phyloP scores from a whole-genome alignment of 2,888 invertebrate genomes.

The Cerceris ruficornis region DNA sequence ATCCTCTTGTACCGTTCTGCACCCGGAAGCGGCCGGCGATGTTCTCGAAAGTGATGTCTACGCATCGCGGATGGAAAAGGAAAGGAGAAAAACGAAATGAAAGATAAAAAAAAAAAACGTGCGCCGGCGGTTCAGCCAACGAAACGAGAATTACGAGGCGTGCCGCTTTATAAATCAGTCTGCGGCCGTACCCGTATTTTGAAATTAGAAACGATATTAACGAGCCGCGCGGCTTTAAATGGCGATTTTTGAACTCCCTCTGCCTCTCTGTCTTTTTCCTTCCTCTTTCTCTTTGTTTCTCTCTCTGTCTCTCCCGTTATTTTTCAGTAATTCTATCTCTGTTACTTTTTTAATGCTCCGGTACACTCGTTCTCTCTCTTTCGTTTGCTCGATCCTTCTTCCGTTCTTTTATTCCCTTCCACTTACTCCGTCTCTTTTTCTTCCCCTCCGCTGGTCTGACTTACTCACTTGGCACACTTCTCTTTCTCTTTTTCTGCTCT shows the following conservation, averaged over 20 bases:
- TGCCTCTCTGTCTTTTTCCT: no score
- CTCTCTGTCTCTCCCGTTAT: no score
- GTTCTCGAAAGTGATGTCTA: constrained; percentile 4
- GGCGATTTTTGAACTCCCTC: background rate
- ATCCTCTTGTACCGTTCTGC: constrained; percentile 8
- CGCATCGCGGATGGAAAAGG: constrained; percentile 6
- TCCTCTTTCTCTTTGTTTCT: no score
- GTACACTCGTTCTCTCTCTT: no score
- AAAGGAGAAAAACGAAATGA: constrained; percentile 5
- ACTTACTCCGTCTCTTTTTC: no score
- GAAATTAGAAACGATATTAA: background rate
- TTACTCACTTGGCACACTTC: no score
- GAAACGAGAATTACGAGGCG: background rate
- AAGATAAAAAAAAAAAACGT: background rate
- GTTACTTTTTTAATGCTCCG: no score
- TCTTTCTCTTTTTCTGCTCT: background rate
- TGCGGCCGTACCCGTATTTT: background rate
- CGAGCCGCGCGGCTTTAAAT: background rate
- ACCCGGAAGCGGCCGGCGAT: background rate
- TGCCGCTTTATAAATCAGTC: background rate
- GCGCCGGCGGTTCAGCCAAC: background rate
- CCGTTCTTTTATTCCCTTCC: no score
- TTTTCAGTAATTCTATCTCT: no score
- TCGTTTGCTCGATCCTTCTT: no score
- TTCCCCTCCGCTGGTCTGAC: no score